Conservation (phyloP, 2,113 vertebrate species). For the Hippocampus mohnikei region DNA sequence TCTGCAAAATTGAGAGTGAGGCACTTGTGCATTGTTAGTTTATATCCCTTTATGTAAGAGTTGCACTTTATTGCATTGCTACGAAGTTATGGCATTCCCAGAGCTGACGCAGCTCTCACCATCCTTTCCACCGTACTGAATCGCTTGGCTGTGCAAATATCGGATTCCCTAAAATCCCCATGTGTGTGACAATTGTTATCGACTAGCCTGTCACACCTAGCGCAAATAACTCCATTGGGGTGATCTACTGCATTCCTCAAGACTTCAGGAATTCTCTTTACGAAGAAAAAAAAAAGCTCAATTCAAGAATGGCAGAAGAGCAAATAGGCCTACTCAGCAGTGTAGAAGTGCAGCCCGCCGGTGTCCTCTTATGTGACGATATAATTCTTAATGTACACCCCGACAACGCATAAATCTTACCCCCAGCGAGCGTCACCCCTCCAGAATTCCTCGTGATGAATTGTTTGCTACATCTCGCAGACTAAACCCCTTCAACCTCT, state of each 20-base stretch:
- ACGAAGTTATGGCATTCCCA: background rate
- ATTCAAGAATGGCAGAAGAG: conserved; percentile 66
- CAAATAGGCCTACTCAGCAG: conserved; percentile 75
- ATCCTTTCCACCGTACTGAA: background rate
- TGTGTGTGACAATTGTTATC: conserved; percentile 1
- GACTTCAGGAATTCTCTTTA: conserved; percentile 32
- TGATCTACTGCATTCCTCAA: conserved; percentile 24
- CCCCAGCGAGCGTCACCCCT: conserved; percentile 72
- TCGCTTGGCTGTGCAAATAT: background rate
- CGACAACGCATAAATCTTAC: conserved; percentile 76
- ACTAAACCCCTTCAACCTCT: conserved; percentile 89
- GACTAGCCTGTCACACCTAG: background rate
- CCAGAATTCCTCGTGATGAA: conserved; percentile 82
- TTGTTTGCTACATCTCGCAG: conserved; percentile 92
- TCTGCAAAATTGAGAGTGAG: background rate
- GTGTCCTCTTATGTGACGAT: conserved; percentile 73
- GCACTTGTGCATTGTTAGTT: background rate
- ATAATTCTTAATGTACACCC: conserved; percentile 78
- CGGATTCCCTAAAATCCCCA: background rate
- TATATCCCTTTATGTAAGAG: background rate
- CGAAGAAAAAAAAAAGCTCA: conserved; percentile 26
- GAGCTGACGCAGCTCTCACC: background rate
- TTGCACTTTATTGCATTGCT: background rate
- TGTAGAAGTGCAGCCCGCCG: conserved; percentile 53
- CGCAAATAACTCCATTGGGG: conserved; percentile 9